Base-by-base conservation (phyloP, 2,797 vertebrate species). In the Epinephelus awoara region DNA sequence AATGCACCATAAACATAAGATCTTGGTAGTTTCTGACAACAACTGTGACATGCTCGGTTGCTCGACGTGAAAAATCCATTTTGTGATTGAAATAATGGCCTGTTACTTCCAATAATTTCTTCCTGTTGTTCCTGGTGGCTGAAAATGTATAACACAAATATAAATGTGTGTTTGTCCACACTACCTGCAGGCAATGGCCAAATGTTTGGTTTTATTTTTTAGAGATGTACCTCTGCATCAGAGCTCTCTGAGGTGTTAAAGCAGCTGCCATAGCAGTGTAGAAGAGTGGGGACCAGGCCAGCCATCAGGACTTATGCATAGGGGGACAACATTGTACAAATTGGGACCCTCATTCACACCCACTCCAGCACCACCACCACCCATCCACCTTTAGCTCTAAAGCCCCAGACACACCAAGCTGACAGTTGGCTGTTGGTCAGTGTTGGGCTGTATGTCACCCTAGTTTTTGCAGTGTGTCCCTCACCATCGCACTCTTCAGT, bases 1-100 rank as follows among this genome's bases (percentile, higher is more conserved):
- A 52, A 71, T 79, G 85, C 83, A 80, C 84, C 71, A 84, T 87
- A 84, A 89, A 85, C 79, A 88, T 59, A 72, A 68, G 72, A 83
- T 67, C 69, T 67, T 18, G 38, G 75, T 72, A 75, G 72, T 86
- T 89, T 88, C 54, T 87, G 88, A 90, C 77, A 86, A 64, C 86
- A 62, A 80, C 70, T 81, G 66, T 79, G 75, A 83, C 81, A 86
- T 62, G 72, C 72, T 75, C 17, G n/a, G 64, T 67, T 82, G 71
- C 59, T 58, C 57, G 62, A 78, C 18, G 12, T 80, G 51, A 84
- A 81, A 86, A 87, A 88, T 62, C 5, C 15, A 61, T 80, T 74
- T 57, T 76, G 55, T 80, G 77, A 93, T 80, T 86, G 71, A 61
- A 88, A 80, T 87, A 92, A 85, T 79, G 79, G 50, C 34, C 72